These are phyloP conservation scores for Zaprionus inermis DNA, from an alignment of 1,140 invertebrate genomes.

Conservation along the genomic window DNA sequence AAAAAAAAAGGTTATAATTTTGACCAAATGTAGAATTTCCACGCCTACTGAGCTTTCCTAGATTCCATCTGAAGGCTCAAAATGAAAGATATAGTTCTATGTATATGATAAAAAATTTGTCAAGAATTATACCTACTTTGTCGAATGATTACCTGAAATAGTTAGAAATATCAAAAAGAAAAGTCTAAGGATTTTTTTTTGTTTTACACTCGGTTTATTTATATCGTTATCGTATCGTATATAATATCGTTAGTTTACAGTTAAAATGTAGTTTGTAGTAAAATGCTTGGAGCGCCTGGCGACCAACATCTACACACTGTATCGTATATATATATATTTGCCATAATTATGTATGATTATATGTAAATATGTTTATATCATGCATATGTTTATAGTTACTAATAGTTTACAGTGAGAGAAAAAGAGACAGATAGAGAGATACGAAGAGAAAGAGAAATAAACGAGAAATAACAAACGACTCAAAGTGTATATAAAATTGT, in stretches of 20 bases:
- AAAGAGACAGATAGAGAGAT: conserved; percentile 14
- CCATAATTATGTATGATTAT: neutral
- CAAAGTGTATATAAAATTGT: conserved; percentile 31
- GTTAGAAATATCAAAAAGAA: neutral
- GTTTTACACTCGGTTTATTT: conserved; percentile 47
- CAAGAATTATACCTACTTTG: too few species aligned
- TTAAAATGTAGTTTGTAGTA: conserved; percentile 44
- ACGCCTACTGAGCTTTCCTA: neutral
- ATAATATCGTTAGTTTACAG: conserved; percentile 43
- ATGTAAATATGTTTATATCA: conserved; percentile 10
- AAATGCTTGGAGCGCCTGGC: conserved; percentile 44
- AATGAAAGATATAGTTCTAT: neutral
- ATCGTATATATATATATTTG: conserved; percentile 19
- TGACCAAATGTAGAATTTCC: neutral
- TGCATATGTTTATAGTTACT: conserved; percentile 3
- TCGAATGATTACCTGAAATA: neutral
- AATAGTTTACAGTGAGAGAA: conserved; percentile 40
- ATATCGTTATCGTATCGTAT: conserved; percentile 30
- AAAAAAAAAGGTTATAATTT: neutral
- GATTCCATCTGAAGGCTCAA: neutral
- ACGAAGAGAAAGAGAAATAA: conserved; percentile 12
- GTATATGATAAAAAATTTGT: neutral
- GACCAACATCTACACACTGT: conserved; percentile 42
- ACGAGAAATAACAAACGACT: conserved; percentile 24
- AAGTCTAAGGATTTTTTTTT: neutral